These are phyloP conservation scores for rat (Rattus norvegicus) DNA, from an alignment of 2,113 vertebrate genomes.

Conservation along the genomic window GRCr8 NC_086028.1:60500501-60501000, in stretches of 20 bases:
- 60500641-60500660: constrained; percentile 85
- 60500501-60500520: constrained; percentile 85
- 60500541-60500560: constrained; percentile 87
- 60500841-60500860: background rate
- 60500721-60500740: constrained; percentile 71
- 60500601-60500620: constrained; percentile 86
- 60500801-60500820: background rate
- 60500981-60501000: constrained; percentile 75
- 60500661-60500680: constrained; percentile 86
- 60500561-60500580: constrained; percentile 89
- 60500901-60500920: constrained; percentile 24
- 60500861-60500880: background rate
- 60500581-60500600: constrained; percentile 91
- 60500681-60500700: constrained; percentile 79
- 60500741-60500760: constrained; percentile 56
- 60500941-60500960: constrained; percentile 81
- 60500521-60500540: constrained; percentile 86
- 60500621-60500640: constrained; percentile 91
- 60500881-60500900: constrained; percentile 16
- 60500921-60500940: constrained; percentile 79
- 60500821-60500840: constrained; percentile 41
- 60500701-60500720: constrained; percentile 73
- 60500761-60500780: background rate
- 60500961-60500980: constrained; percentile 82
- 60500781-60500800: background rate